Percentiles rank a stretch among this genome's conserved stretches.
Conservation (phyloP, 2,888 invertebrate genomes). For the Maniola hyperantus region DNA sequence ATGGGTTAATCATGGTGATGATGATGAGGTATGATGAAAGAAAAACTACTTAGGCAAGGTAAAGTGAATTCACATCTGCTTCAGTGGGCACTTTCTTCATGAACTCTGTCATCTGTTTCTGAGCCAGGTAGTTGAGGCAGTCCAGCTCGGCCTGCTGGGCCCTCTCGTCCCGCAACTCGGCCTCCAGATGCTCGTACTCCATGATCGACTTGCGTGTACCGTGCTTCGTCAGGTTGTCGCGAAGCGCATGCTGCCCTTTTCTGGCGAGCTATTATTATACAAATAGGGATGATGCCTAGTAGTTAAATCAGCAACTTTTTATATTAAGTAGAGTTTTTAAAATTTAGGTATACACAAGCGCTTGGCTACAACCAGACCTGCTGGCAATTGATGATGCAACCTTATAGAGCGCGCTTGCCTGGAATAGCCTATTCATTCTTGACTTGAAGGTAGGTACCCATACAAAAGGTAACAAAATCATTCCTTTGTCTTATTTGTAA, state of each 20-base stretch:
- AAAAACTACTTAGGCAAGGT: background rate
- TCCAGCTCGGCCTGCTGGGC: constrained; percentile 78
- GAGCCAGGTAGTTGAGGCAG: constrained; percentile 74
- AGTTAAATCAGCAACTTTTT: no score
- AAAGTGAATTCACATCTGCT: constrained; percentile 55
- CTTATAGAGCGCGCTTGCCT: no score
- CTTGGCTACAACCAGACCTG: no score
- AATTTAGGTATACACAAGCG: background rate
- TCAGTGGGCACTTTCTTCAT: constrained; percentile 69
- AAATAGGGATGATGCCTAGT: no score
- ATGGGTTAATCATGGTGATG: no score
- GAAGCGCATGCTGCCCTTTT: constrained; percentile 75
- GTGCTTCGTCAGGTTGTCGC: constrained; percentile 72
- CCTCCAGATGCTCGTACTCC: constrained; percentile 78
- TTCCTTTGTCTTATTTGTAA: no score
- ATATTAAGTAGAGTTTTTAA: no score
- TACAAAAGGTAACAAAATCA: no score
- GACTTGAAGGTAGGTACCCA: background rate
- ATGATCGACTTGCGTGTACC: constrained; percentile 78
- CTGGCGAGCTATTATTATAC: constrained; percentile 57
- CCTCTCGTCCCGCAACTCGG: constrained; percentile 76
- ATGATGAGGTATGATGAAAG: no score
- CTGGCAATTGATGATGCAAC: no score
- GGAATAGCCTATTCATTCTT: no score
- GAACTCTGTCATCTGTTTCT: constrained; percentile 67